These are phyloP conservation scores for Heliconius congener DNA, from an alignment of 1,140 invertebrate genomes.

Conservation along the genomic window DNA sequence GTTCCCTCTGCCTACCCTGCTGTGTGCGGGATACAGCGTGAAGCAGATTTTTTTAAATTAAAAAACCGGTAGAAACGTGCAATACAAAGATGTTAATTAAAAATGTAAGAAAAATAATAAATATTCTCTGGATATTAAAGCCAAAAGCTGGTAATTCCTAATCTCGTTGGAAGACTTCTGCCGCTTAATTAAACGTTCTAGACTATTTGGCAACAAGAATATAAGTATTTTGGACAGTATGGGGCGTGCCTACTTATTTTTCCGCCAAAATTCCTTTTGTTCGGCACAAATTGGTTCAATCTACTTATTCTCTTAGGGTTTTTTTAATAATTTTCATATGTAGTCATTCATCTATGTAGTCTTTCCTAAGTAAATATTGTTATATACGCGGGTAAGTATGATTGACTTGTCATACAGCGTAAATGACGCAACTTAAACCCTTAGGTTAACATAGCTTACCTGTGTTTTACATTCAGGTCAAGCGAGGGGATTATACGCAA, in stretches of 20 bases:
- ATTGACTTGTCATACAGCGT: neutral
- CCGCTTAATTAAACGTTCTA: slow-evolving; percentile 34
- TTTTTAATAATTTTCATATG: neutral
- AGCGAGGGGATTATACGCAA: slow-evolving; percentile 32
- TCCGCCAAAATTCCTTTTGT: neutral
- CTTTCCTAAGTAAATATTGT: neutral
- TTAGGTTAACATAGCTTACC: slow-evolving; percentile 27
- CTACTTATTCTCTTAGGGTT: no score
- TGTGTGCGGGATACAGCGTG: no score
- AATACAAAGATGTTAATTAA: neutral
- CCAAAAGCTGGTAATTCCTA: slow-evolving; percentile 27
- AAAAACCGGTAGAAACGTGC: neutral
- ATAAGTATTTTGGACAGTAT: neutral
- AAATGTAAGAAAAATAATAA: slow-evolving; percentile 5
- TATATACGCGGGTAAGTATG: neutral
- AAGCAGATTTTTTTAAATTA: neutral
- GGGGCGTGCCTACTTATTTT: no score
- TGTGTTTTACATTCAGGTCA: slow-evolving; percentile 32
- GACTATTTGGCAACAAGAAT: slow-evolving; percentile 5
- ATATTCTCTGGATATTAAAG: slow-evolving; percentile 17
- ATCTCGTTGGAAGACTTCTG: slow-evolving; percentile 30
- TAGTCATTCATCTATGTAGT: neutral
- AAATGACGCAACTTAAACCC: slow-evolving; percentile 10
- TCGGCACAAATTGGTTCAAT: neutral
- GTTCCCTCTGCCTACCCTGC: no score